Conservation (phyloP, 2,888 invertebrate species). For the Leistus spinibarbis region DNA sequence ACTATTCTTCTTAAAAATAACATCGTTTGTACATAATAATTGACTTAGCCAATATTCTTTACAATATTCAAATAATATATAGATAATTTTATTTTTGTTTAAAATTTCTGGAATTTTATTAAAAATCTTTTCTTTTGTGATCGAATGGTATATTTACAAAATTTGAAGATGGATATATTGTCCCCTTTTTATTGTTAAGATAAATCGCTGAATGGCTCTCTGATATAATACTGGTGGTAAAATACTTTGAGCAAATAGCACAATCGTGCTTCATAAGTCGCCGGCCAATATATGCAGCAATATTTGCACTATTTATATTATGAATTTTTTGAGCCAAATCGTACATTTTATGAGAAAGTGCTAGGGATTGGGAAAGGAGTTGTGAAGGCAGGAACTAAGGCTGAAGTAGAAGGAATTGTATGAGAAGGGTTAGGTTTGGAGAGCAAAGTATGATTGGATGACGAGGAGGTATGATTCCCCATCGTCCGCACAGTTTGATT, state of each 20-base stretch:
- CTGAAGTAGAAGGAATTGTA: background rate
- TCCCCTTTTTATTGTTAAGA: background rate
- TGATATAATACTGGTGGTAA: background rate
- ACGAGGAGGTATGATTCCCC: background rate
- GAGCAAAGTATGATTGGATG: background rate
- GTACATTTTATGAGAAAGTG: background rate
- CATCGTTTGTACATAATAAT: background rate
- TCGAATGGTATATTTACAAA: background rate
- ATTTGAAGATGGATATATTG: background rate
- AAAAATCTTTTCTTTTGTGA: background rate
- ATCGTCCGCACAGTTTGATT: background rate
- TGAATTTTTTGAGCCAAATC: background rate
- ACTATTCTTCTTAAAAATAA: background rate
- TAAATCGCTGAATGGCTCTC: background rate
- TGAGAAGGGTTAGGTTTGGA: background rate
- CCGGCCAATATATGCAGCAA: background rate
- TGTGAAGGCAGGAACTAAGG: background rate
- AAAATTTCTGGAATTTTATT: background rate
- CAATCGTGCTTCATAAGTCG: too few species aligned
- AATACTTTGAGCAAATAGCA: too few species aligned
- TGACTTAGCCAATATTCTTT: background rate
- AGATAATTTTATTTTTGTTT: background rate
- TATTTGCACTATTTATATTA: background rate
- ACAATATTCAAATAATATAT: background rate
- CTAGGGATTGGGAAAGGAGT: background rate